phyloP scores from a whole-genome alignment of 2,888 invertebrate genomes.

The Leptopilina syphax region DNA sequence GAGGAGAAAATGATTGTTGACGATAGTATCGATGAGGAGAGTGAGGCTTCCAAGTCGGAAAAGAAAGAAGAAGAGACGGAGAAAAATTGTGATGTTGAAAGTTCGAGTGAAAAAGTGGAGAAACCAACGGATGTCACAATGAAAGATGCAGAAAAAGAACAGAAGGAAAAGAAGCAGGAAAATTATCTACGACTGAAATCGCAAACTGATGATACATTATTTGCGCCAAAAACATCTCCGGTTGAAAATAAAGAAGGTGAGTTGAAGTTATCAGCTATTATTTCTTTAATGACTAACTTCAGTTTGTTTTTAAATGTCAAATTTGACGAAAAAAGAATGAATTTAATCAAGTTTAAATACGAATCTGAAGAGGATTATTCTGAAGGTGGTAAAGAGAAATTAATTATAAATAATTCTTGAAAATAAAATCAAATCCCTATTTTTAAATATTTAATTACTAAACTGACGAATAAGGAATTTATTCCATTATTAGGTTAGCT shows the following conservation, averaged over 20 bases:
- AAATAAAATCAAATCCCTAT: no score
- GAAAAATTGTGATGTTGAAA: not conserved
- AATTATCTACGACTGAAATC: not conserved
- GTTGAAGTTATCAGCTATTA: not conserved
- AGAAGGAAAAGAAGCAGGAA: not conserved
- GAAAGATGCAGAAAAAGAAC: not conserved
- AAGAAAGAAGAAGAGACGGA: not conserved
- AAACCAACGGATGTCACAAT: not conserved
- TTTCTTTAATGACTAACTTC: no score
- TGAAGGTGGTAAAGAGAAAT: no score
- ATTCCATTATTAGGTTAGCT: no score
- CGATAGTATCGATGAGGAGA: slow-evolving; percentile 7
- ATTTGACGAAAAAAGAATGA: no score
- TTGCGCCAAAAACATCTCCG: not conserved
- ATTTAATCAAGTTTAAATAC: no score
- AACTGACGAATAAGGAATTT: no score
- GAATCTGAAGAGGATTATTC: no score
- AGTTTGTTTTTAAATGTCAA: no score
- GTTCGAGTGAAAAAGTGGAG: not conserved
- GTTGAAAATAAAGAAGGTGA: not conserved
- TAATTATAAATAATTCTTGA: no score
- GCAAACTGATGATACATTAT: not conserved
- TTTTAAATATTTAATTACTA: no score
- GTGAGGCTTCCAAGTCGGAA: not conserved
- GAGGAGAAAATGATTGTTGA: slow-evolving; percentile 34